phyloP scores from a whole-genome alignment of 2,888 invertebrate genomes.

The Scaptodrosophila latifasciaeformis region DNA sequence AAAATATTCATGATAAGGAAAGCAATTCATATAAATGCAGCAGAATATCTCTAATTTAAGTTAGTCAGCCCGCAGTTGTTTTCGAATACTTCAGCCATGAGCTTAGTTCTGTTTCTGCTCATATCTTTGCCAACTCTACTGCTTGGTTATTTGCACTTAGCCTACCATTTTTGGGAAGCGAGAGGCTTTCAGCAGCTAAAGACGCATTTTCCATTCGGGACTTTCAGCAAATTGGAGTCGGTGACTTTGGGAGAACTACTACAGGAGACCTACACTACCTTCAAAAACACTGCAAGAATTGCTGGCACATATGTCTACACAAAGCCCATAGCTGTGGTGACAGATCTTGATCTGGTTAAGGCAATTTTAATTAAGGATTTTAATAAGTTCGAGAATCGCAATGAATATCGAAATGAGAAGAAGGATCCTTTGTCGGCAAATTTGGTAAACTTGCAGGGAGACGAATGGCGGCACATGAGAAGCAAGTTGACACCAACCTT shows the following conservation, averaged over 20 bases:
- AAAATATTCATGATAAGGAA: no score
- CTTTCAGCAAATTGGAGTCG: constrained; percentile 40
- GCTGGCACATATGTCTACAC: constrained; percentile 62
- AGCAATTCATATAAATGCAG: no score
- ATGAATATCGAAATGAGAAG: constrained; percentile 43
- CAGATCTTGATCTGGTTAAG: constrained; percentile 71
- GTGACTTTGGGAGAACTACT: constrained; percentile 40
- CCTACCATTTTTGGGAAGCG: constrained; percentile 56
- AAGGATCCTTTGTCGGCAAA: constrained; percentile 69
- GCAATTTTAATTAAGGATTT: constrained; percentile 73
- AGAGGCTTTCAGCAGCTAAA: constrained; percentile 46
- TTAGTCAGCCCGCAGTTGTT: no score
- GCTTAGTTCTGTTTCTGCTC: constrained; percentile 36
- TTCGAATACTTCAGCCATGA: no score
- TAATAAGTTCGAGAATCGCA: constrained; percentile 69
- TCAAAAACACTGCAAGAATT: constrained; percentile 46
- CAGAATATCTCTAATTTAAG: no score
- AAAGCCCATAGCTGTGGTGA: constrained; percentile 49
- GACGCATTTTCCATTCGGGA: constrained; percentile 47
- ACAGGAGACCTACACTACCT: constrained; percentile 54
- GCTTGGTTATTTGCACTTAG: constrained; percentile 38
- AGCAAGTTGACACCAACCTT: constrained; percentile 76
- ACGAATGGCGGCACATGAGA: constrained; percentile 75
- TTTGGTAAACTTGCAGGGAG: constrained; percentile 69
- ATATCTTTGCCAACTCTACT: constrained; percentile 31